A percentile compares a stretch with the other conserved stretches of the same genome.
Conservation (phyloP, 2,797 vertebrate species). For the Psittacula echo region DNA sequence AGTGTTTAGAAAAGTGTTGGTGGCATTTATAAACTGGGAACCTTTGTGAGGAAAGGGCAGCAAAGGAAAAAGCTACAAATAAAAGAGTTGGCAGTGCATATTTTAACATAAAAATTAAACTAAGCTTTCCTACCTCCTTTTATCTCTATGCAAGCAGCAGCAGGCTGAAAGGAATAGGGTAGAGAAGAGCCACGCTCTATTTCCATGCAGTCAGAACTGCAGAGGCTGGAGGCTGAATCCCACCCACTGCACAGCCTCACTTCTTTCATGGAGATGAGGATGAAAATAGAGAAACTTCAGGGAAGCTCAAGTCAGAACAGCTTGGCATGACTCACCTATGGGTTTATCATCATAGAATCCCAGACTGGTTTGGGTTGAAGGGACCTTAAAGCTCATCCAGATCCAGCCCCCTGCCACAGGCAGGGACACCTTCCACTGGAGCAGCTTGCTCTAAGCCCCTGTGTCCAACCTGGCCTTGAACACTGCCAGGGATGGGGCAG, state of each 20-base stretch:
- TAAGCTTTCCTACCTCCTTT: neutral
- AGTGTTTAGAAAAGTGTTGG: neutral
- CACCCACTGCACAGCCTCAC: neutral
- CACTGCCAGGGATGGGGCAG: too few species aligned
- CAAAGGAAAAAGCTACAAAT: neutral
- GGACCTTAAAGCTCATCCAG: neutral
- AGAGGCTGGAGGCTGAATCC: neutral
- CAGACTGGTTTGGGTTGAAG: neutral
- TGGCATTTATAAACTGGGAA: neutral
- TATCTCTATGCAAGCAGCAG: neutral
- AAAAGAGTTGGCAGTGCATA: neutral
- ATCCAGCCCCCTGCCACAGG: neutral
- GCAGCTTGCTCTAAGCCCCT: neutral
- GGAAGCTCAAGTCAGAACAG: neutral
- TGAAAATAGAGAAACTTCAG: neutral
- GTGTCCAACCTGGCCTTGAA: neutral
- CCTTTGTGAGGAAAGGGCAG: neutral
- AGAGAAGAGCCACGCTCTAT: neutral
- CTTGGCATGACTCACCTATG: neutral
- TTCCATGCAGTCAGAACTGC: neutral
- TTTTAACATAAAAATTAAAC: neutral
- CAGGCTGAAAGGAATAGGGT: rapidly evolving
- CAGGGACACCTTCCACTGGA: neutral
- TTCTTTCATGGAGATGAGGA: neutral
- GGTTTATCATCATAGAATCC: neutral